These are phyloP conservation scores for Catocala fraxini DNA, from an alignment of 2,888 invertebrate species.

Conservation along the genomic window DNA sequence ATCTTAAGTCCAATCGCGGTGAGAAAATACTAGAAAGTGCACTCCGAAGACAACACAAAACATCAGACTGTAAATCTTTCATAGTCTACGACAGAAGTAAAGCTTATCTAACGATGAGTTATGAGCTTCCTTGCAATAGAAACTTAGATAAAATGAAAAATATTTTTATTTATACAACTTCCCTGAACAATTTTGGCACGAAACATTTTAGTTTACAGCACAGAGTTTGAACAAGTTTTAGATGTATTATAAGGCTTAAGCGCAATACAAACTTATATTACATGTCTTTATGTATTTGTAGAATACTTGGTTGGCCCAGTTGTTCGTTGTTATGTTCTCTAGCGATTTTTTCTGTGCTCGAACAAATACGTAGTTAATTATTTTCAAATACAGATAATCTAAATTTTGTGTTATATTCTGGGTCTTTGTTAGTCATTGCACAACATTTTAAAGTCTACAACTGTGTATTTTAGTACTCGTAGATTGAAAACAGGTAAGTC, in stretches of 20 bases:
- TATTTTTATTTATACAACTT: conserved; percentile 1
- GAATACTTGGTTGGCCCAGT: no score
- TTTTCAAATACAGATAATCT: no score
- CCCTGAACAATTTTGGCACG: not conserved
- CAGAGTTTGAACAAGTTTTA: not conserved
- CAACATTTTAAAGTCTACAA: no score
- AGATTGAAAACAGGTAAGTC: no score
- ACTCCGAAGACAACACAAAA: conserved; percentile 38
- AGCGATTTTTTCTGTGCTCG: not conserved
- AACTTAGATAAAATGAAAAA: conserved; percentile 34
- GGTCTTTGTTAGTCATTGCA: no score
- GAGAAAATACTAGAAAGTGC: conserved; percentile 39
- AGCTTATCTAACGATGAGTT: conserved; percentile 52
- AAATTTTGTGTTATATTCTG: no score
- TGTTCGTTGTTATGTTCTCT: no score
- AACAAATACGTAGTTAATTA: not conserved
- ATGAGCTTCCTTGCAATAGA: conserved; percentile 27
- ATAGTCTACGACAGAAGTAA: conserved; percentile 52
- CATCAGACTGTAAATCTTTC: conserved; percentile 52
- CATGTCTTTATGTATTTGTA: no score
- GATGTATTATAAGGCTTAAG: not conserved
- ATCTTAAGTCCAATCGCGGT: conserved; percentile 15
- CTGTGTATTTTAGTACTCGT: no score
- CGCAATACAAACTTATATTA: no score
- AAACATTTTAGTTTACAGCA: not conserved